Base-by-base conservation (phyloP, 2,888 invertebrate genomes). In the Aspidiotus rigidus region DNA sequence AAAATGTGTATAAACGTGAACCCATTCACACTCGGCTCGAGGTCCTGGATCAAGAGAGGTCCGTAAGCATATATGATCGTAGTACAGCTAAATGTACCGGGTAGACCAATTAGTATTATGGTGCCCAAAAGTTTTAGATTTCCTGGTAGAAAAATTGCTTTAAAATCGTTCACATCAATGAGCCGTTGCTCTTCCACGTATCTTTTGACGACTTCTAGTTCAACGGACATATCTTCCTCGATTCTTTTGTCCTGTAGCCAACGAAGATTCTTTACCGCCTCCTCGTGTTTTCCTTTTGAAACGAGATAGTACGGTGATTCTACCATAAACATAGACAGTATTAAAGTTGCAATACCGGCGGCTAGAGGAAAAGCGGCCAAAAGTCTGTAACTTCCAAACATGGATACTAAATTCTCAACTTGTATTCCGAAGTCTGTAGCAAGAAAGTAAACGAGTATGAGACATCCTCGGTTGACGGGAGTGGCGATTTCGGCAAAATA, bases 281-380 rank as follows among this genome's bases (percentile, higher is more conserved):
- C 16, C 8, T 55, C 56, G 2, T 55, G 16, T 9, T n/a, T 9
- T 9, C 56, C 56, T 9, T n/a, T 9, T 9, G 16, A 16, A n/a
- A 55, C 56, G 16, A 55, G n/a, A 17, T 13, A 55, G n/a, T 55
- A 55, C 16, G 56, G 56, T 5, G 56, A 55, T n/a, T 55, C 56
- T 15, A 55, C n/a, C 56, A 55, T 55, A 15, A 55, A n/a, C 15
- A 9, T 17, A 6, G 56, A 55, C 17, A n/a, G 9, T 15, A 55
- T 15, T n/a, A 55, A 8, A 9, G 56, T 17, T 2, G 17, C 6
- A 16, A 55, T n/a, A 17, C 16, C 15, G 56, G 17, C 56, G 13
- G 17, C 16, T 17, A 55, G 10, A 9, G 56, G 56, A 8, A 55
- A 55, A 16, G 17, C 9, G n/a, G 56, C 56, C n/a, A 55, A n/a